Conservation (phyloP, 2,797 vertebrate genomes). For the Chelon auratus region DNA sequence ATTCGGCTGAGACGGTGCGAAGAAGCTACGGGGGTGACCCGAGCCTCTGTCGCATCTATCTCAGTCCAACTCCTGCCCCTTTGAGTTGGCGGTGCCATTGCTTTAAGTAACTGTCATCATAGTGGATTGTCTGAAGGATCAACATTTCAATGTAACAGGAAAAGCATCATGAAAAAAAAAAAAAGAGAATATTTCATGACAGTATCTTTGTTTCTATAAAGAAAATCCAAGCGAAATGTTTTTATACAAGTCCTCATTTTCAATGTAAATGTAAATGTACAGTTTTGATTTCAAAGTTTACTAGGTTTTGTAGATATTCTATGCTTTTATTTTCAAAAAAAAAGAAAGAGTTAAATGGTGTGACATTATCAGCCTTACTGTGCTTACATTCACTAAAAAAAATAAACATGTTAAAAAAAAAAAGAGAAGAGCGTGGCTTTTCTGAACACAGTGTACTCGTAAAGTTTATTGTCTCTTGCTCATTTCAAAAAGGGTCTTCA, state of each 20-base stretch:
- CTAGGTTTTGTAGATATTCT: conserved; percentile 95
- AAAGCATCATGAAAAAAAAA: conserved; percentile 52
- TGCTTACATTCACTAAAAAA: conserved; percentile 81
- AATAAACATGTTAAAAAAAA: conserved; percentile 53
- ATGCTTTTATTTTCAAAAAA: conserved; percentile 89
- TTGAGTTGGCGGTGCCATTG: conserved; percentile 76
- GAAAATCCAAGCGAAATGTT: conserved; percentile 84
- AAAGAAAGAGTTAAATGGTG: conserved; percentile 84
- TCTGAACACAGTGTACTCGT: conserved; percentile 83
- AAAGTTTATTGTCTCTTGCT: conserved; percentile 82
- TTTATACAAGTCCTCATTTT: conserved; percentile 86
- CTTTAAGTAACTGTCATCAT: conserved; percentile 74
- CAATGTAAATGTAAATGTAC: conserved; percentile 99
- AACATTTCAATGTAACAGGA: conserved; percentile 73
- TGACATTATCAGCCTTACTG: conserved; percentile 88
- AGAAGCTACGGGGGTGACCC: conserved; percentile 32
- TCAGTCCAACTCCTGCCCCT: conserved; percentile 68
- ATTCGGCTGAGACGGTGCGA: conserved; percentile 41
- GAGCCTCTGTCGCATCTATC: conserved; percentile 42
- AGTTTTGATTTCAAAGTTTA: conserved; percentile 98
- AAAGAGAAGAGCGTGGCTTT: conserved; percentile 75
- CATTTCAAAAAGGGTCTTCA: conserved; percentile 89
- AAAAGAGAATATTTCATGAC: conserved; percentile 81
- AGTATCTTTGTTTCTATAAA: conserved; percentile 92
- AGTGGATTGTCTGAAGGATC: conserved; percentile 75